Conservation (phyloP, 2,888 invertebrate species). For the Monoplex corrugatus region DNA sequence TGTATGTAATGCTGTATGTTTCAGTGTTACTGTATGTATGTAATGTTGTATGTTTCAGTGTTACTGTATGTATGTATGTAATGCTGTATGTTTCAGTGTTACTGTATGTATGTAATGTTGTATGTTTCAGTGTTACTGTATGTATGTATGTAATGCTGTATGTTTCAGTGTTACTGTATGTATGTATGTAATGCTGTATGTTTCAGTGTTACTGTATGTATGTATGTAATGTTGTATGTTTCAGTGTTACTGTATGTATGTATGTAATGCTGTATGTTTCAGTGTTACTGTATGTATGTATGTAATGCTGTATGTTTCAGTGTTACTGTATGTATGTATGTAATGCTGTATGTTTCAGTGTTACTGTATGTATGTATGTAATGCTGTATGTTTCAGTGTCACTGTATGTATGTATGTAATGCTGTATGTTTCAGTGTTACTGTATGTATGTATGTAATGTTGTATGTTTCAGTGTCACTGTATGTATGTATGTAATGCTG, state of each 20-base stretch:
- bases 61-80: neutral
- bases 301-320: neutral
- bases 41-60: neutral
- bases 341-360: no score
- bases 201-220: neutral
- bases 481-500: neutral
- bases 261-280: no score
- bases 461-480: neutral
- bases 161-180: neutral
- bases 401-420: neutral
- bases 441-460: neutral
- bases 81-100: neutral
- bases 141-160: neutral
- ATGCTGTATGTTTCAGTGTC: neutral
- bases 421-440: no score
- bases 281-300: neutral
- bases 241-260: neutral
- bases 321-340: neutral
- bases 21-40: neutral
- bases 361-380: neutral
- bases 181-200: no score
- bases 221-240: neutral
- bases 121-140: no score
- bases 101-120: neutral
- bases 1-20: neutral